These are phyloP conservation scores for Philopedon plagiatum DNA, from an alignment of 2,888 invertebrate species.

Conservation along the genomic window DNA sequence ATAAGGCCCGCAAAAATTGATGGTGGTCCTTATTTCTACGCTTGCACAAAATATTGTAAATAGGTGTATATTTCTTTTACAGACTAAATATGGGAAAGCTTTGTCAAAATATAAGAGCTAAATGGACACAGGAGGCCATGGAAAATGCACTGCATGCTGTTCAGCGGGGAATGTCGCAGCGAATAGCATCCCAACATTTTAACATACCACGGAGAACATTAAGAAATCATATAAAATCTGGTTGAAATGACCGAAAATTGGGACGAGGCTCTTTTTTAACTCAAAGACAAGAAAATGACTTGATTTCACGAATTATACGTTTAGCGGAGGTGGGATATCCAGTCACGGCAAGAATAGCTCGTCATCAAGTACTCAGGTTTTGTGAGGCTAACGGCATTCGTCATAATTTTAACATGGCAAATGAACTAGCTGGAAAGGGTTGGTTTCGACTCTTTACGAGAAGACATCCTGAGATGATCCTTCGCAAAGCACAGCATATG, in stretches of 20 bases:
- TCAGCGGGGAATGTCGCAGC: too few relatives aligned
- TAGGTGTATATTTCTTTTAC: too few relatives aligned
- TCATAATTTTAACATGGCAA: not conserved
- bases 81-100: too few relatives aligned
- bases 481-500: constrained; percentile 45
- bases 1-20: too few relatives aligned
- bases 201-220: not conserved
- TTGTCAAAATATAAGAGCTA: too few relatives aligned
- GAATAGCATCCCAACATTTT: not conserved
- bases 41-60: too few relatives aligned
- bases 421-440: not conserved
- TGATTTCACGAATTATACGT: constrained; percentile 4
- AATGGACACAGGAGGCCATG: too few relatives aligned
- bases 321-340: not conserved
- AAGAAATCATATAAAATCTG: not conserved
- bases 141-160: too few relatives aligned
- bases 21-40: too few relatives aligned
- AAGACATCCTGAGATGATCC: not conserved
- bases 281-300: not conserved
- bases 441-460: not conserved
- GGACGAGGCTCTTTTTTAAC: not conserved
- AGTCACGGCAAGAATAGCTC: not conserved
- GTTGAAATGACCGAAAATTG: not conserved
- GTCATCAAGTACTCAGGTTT: not conserved
- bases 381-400: not conserved